These are phyloP conservation scores for Oncopodura yosiiana DNA, from an alignment of 1,140 invertebrate genomes.

Conservation along the genomic window DNA sequence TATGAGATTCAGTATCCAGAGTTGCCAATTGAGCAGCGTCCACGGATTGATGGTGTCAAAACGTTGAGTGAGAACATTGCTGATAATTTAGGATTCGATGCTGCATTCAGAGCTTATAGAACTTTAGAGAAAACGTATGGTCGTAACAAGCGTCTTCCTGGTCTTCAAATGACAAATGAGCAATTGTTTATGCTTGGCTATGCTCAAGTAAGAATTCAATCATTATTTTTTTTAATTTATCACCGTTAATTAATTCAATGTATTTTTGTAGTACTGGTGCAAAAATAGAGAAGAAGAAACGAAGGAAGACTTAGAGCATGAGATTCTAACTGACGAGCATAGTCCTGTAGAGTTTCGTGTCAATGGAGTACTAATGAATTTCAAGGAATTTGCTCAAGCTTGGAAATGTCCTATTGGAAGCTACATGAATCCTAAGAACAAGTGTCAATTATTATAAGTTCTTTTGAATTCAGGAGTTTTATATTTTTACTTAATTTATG, in stretches of 20 bases:
- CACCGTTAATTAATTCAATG: background rate
- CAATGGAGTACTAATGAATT: constrained; percentile 44
- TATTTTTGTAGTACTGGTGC: background rate
- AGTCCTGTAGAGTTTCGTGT: constrained; percentile 41
- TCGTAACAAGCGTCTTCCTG: constrained; percentile 41
- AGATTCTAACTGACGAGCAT: constrained; percentile 34
- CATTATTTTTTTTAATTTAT: background rate
- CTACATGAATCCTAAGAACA: constrained; percentile 45
- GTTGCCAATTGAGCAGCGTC: no score
- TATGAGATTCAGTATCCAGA: no score
- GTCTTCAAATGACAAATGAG: constrained; percentile 44
- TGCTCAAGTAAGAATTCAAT: constrained; percentile 41
- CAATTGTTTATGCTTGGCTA: constrained; percentile 52
- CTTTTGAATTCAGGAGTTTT: no score
- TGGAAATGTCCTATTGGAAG: constrained; percentile 39
- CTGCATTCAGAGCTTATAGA: constrained; percentile 41
- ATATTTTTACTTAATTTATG: no score
- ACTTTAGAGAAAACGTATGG: constrained; percentile 13
- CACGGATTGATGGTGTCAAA: constrained; percentile 43
- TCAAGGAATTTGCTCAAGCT: constrained; percentile 40
- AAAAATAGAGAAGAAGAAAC: constrained; percentile 15
- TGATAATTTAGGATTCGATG: constrained; percentile 46
- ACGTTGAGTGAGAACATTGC: constrained; percentile 46
- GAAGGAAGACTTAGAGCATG: background rate
- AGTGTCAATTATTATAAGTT: constrained; percentile 50